Base-by-base conservation (phyloP, 64 coral and sea anemone genomes). In the Hydrozoanthus tunicans region DNA sequence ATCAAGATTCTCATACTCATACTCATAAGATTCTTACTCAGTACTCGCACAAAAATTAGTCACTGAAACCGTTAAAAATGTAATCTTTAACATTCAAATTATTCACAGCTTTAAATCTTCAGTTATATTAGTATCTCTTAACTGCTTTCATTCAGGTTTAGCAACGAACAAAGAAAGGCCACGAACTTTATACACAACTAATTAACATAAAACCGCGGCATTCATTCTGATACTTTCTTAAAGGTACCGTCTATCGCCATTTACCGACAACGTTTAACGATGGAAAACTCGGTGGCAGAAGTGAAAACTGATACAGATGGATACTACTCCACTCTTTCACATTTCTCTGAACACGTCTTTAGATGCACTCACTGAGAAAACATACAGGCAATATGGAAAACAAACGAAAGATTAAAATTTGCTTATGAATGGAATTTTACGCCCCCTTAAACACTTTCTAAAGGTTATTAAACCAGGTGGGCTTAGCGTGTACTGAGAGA, bases 401-500 rank as follows among this genome's bases (percentile, higher is more conserved):
- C 55, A 73, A 74, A 88, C n/a, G 55, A 74, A 59, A 1, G 70
- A 60, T 75, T 57, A 51, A 74, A 88, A 88, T 88, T 88, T 88
- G 69, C 84, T 53, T 88, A 74, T 75, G 84, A 88, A 88, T 74
- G 32, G 84, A 32, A 88, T 73, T 60, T 74, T 88, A 67, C 25
- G 68, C 68, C 84, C 59, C 17, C 68, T 88, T 74, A 20, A 74
- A 51, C 25, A 58, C 7, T 88, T 88, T 88, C 24, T 59, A 74
- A 60, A 74, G 69, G 25, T 27, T 61, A 73, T 88, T 57, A 75
- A 14, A 15, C 84, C 15, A 3, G 9, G n/a, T 43, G 11, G 69
- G 84, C 82, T 86, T 86, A 86, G 82, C 53, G 64, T 71, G 64
- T 17, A 59, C 12, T 75, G 3, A 61, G 32, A 83, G 15, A 83